These are phyloP conservation scores for Brachionus paranguensis DNA, from an alignment of 1,140 invertebrate genomes.

Conservation along the genomic window DNA sequence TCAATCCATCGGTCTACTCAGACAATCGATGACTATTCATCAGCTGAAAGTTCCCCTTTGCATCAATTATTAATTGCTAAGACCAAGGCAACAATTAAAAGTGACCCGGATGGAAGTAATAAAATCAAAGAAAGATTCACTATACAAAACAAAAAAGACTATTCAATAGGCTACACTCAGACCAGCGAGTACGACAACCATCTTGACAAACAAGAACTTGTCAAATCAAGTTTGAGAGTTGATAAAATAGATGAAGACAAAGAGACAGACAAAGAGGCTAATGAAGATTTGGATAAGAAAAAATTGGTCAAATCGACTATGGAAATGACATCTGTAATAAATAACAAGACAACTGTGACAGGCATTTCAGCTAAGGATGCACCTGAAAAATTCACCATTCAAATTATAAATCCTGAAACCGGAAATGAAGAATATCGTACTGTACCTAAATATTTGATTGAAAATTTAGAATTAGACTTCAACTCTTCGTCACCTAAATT, in stretches of 20 bases:
- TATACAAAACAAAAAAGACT: background rate
- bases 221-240: background rate
- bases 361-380: conserved; percentile 18
- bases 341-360: conserved; percentile 20
- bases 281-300: background rate
- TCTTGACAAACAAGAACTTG: background rate
- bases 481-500: background rate
- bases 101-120: background rate
- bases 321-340: conserved; percentile 32
- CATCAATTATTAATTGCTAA: background rate
- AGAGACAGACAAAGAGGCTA: background rate
- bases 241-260: background rate
- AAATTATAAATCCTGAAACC: conserved; percentile 12
- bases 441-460: background rate
- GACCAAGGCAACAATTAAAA: background rate
- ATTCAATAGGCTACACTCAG: background rate
- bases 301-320: conserved; percentile 20
- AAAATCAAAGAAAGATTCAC: conserved; percentile 21
- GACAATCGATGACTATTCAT: background rate
- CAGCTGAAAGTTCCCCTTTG: background rate
- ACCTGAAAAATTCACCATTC: conserved; percentile 4
- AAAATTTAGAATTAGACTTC: background rate
- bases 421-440: background rate
- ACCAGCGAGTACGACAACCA: background rate
- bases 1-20: background rate